phyloP scores from a whole-genome alignment of 1,140 invertebrate species.

The Drosophila obscura region DNA sequence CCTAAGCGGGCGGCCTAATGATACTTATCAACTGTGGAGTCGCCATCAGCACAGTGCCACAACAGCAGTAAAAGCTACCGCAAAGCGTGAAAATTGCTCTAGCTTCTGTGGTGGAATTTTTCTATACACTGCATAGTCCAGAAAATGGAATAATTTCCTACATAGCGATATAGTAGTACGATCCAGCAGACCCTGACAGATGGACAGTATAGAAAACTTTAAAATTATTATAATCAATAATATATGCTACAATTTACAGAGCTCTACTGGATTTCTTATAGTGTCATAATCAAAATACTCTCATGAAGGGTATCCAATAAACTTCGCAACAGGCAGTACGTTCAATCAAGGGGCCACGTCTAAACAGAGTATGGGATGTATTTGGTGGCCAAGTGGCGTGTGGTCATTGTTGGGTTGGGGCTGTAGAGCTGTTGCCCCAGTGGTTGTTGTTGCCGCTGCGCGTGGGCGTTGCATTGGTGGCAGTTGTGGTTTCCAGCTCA shows the following conservation, averaged over 20 bases:
- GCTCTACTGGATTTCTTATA: too few species aligned
- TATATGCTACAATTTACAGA: too few species aligned
- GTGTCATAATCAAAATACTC: too few species aligned
- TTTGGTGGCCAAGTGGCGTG: constrained; percentile 40
- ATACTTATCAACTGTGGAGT: constrained; percentile 70
- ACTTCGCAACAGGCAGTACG: constrained; percentile 44
- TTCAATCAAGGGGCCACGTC: constrained; percentile 56
- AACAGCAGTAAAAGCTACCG: not conserved
- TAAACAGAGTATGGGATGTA: constrained; percentile 54
- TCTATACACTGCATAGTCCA: too few species aligned
- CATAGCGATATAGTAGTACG: too few species aligned
- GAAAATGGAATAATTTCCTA: too few species aligned
- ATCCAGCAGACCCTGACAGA: too few species aligned
- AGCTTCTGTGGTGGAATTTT: too few species aligned
- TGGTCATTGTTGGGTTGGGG: constrained; percentile 45
- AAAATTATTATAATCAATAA: too few species aligned
- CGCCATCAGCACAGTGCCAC: constrained; percentile 4
- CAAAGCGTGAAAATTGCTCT: too few species aligned
- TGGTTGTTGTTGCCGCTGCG: constrained; percentile 32
- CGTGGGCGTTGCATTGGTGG: constrained; percentile 63
- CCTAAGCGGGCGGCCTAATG: constrained; percentile 42
- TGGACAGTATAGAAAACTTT: too few species aligned
- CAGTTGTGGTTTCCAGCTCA: constrained; percentile 59
- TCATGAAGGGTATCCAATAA: not conserved
- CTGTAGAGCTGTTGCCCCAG: not conserved